phyloP scores from a whole-genome alignment of 2,113 vertebrate species.

The Agelaius phoeniceus region DNA sequence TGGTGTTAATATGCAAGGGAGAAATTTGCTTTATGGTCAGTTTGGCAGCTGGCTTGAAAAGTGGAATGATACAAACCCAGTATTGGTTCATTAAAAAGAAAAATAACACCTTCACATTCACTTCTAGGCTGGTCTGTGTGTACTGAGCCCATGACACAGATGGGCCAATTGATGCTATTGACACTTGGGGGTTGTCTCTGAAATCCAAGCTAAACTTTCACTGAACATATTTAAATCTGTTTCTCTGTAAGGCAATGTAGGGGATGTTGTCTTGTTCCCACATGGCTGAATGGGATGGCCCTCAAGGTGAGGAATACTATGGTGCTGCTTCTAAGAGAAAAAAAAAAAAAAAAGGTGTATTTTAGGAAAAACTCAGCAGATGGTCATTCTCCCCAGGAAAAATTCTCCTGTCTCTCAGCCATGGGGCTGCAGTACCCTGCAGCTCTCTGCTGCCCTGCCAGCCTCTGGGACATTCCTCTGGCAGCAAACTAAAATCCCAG shows the following conservation, averaged over 20 bases:
- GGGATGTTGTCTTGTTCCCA: background rate
- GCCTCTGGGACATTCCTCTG: background rate
- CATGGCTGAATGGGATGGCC: background rate
- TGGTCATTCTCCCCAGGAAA: background rate
- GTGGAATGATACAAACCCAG: background rate
- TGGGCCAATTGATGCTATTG: background rate
- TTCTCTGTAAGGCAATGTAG: background rate
- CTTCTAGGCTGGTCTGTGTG: background rate
- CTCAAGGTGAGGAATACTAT: background rate
- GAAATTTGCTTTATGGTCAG: background rate
- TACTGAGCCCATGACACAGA: background rate
- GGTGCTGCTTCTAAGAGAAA: background rate
- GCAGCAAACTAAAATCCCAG: background rate
- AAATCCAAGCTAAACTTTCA: background rate
- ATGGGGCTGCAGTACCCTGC: accelerated
- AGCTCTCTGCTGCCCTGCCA: background rate
- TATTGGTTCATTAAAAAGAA: background rate
- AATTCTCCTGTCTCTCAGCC: background rate
- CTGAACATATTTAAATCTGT: background rate
- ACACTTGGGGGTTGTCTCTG: background rate
- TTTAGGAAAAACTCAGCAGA: background rate
- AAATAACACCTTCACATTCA: background rate
- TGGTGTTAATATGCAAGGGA: background rate
- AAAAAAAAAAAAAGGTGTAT: background rate
- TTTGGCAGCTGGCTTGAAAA: background rate